These are phyloP conservation scores for Caenorhabditis sp. DNA, from an alignment of 2,888 invertebrate genomes.

Conservation along the genomic window DNA sequence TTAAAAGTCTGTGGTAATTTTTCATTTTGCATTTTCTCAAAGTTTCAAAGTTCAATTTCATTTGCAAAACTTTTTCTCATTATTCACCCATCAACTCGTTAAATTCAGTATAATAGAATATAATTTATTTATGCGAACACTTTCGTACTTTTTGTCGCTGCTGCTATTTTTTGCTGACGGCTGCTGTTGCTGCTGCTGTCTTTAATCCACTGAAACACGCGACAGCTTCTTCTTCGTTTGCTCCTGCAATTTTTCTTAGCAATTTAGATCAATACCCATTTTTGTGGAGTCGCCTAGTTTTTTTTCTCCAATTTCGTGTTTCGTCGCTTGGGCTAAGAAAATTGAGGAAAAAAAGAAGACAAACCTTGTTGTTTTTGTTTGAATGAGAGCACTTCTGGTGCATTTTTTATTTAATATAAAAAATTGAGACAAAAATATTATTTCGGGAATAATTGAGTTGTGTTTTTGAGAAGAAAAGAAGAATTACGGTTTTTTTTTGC, in stretches of 20 bases:
- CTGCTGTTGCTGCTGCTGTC: too few species aligned
- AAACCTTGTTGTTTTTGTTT: too few species aligned
- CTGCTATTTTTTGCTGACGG: too few species aligned
- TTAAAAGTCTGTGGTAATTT: too few species aligned
- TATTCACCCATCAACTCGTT: too few species aligned
- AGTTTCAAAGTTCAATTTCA: too few species aligned
- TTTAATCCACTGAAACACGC: too few species aligned
- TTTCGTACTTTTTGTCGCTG: too few species aligned
- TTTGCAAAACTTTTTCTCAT: too few species aligned
- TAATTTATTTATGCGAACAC: too few species aligned
- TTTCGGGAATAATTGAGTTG: not conserved
- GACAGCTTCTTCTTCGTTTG: not conserved
- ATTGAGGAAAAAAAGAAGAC: not conserved
- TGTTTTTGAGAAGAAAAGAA: not conserved
- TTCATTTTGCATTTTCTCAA: too few species aligned
- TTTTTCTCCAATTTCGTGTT: not conserved
- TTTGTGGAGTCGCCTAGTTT: not conserved
- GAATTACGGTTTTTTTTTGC: not conserved
- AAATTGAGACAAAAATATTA: not conserved
- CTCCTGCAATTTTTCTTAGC: not conserved
- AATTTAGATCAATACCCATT: not conserved
- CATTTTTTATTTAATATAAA: not conserved
- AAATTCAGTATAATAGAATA: too few species aligned
- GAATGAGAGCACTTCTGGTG: not conserved
- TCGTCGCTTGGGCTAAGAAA: not conserved